Base-by-base conservation (phyloP, 2,113 vertebrate genomes). In the Microcebus griseorufus region DNA sequence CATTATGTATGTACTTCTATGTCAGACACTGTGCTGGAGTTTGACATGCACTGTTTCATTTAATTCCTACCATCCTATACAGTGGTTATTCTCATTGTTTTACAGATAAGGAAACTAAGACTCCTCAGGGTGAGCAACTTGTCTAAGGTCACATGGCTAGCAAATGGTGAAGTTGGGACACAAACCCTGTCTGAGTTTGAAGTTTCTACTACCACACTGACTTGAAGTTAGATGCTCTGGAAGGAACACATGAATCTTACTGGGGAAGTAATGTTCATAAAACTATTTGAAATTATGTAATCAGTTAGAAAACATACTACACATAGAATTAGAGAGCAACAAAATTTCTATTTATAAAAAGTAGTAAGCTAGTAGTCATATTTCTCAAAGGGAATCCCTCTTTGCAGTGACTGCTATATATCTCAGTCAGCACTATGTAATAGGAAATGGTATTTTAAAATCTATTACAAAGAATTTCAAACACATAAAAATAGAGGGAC, bases 231-330 rank as follows among this genome's bases (percentile, higher is more conserved):
- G 72, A 79, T 85, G 64, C 11, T 92, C 48, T 92, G 55, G 53
- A 94, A 97, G 95, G 55, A 93, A 94, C 3, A 45, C 45, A 93
- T 16, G 29, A 64, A 90, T 87, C 39, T 93, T 87, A 60, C 20
- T 17, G 29, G 65, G 25, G 48, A 95, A 67, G 39, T 90, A 92
- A 96, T 80, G 25, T 22, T 93, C 27, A 87, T 86, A 85, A 85
- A 95, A 81, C 12, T 53, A 89, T 39, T 70, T 97, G 48, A 94
- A 48, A 80, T 76, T 45, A 83, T 45, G 25, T 94, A 86, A 22
- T 13, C 53, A 87, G 92, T 92, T 88, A 78, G 78, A 78, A 76
- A 76, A 84, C 10, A 79, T 7, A 92, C 20, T 23, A 78, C 14
- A 58, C 4, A 88, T 37, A 82, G 37, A 90, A 91, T 81, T 64